Evolutionary conservation across 2,888 invertebrate genomes (phyloP).

Genomic region (Tenthredo mesomela): DNA sequence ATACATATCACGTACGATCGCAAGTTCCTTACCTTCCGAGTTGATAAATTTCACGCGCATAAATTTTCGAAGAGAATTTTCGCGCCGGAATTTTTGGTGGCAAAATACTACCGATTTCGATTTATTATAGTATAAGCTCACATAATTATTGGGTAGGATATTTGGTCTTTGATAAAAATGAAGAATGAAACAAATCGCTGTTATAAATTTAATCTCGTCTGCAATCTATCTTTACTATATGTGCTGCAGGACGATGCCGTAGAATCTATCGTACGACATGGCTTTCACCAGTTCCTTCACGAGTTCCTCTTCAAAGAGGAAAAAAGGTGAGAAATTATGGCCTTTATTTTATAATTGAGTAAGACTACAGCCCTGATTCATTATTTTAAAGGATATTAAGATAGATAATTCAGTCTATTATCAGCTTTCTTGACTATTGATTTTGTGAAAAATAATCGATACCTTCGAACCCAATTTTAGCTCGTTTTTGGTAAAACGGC

Average conservation of each 20-base stretch:
- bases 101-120: background rate
- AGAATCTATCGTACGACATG: constrained; percentile 64
- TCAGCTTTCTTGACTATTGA: background rate
- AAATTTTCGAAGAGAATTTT: background rate
- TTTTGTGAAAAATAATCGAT: background rate
- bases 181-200: background rate
- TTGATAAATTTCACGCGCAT: background rate
- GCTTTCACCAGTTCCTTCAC: constrained; percentile 67
- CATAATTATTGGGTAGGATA: background rate
- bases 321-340: constrained; percentile 65
- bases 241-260: constrained; percentile 71
- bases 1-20: background rate
- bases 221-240: constrained; percentile 32
- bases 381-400: background rate
- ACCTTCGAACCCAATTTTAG: background rate
- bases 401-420: background rate
- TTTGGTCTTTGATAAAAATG: background rate
- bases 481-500: background rate
- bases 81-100: background rate
- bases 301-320: constrained; percentile 65
- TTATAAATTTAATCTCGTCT: background rate
- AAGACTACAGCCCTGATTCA: background rate
- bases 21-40: constrained; percentile 30
- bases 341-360: background rate
- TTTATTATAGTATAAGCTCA: background rate